Percentiles rank a stretch among this genome's conserved stretches.
These are phyloP conservation scores for Leucophenga maculata DNA, from an alignment of 2,888 invertebrate species.

Conservation along the genomic window DNA sequence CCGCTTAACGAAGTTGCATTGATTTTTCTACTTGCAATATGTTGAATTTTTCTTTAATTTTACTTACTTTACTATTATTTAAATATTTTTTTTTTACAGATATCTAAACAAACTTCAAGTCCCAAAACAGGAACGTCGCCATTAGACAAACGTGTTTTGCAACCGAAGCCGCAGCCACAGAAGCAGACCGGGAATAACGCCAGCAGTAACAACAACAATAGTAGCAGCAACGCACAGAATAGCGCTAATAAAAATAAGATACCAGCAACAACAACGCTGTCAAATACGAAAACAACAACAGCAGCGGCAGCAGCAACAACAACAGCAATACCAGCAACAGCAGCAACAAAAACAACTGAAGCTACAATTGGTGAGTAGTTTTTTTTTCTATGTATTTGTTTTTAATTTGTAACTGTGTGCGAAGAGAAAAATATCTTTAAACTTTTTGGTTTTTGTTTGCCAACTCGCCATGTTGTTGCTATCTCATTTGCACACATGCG, in stretches of 20 bases:
- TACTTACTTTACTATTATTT: background rate
- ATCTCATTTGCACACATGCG: constrained; percentile 7
- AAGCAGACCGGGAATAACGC: constrained; percentile 48
- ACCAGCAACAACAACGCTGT: constrained; percentile 31
- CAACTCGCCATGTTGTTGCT: constrained; percentile 27
- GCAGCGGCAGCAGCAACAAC: constrained; percentile 27
- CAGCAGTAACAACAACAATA: constrained; percentile 34
- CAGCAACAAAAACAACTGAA: constrained; percentile 28
- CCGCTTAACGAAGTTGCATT: constrained; percentile 39
- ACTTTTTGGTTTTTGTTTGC: background rate
- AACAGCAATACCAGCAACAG: constrained; percentile 28
- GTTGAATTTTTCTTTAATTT: background rate
- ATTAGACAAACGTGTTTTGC: constrained; percentile 79
- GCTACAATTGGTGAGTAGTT: constrained; percentile 58
- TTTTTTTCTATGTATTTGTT: constrained; percentile 22
- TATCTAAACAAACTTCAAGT: constrained; percentile 70
- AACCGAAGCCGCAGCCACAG: constrained; percentile 75
- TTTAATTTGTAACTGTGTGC: background rate
- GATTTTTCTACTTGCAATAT: constrained; percentile 41
- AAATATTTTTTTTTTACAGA: constrained; percentile 60
- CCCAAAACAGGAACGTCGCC: constrained; percentile 71
- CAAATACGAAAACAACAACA: constrained; percentile 4
- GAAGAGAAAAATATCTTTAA: too few species aligned
- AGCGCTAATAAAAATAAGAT: constrained; percentile 39
- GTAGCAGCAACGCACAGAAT: constrained; percentile 44